These are phyloP conservation scores for Myotis vivesi DNA, from an alignment of 2,797 vertebrate species.

Conservation along the genomic window DNA sequence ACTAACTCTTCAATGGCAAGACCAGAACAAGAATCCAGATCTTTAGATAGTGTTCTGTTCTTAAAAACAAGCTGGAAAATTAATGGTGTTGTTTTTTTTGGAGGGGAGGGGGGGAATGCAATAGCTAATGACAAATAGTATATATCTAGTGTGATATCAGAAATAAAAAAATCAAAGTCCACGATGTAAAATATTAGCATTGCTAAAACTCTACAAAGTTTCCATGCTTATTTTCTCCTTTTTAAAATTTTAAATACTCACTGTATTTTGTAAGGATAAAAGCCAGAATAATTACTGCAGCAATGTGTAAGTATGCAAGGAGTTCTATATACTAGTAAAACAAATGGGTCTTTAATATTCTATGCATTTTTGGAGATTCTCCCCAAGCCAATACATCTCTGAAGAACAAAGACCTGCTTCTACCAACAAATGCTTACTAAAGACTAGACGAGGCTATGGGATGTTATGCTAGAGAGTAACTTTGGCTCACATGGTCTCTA, in stretches of 20 bases:
- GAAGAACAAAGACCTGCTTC: neutral
- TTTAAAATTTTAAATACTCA: neutral
- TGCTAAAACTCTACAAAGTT: neutral
- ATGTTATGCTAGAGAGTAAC: neutral
- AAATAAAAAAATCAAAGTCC: neutral
- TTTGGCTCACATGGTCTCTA: neutral
- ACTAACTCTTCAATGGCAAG: neutral
- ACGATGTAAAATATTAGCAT: neutral
- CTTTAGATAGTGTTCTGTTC: neutral
- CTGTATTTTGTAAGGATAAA: neutral
- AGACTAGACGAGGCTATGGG: neutral
- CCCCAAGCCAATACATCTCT: neutral
- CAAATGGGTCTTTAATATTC: neutral
- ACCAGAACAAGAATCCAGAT: neutral
- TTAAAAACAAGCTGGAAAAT: neutral
- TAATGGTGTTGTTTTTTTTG: neutral
- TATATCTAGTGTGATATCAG: neutral
- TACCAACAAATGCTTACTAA: neutral
- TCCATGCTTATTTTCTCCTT: neutral
- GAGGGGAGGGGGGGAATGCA: no score
- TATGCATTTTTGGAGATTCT: neutral
- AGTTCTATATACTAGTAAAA: neutral
- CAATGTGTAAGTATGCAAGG: neutral
- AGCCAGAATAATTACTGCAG: neutral
- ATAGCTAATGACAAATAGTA: no score